phyloP scores from a whole-genome alignment of 2,888 invertebrate species.

The Drosophila prolongata region DNA sequence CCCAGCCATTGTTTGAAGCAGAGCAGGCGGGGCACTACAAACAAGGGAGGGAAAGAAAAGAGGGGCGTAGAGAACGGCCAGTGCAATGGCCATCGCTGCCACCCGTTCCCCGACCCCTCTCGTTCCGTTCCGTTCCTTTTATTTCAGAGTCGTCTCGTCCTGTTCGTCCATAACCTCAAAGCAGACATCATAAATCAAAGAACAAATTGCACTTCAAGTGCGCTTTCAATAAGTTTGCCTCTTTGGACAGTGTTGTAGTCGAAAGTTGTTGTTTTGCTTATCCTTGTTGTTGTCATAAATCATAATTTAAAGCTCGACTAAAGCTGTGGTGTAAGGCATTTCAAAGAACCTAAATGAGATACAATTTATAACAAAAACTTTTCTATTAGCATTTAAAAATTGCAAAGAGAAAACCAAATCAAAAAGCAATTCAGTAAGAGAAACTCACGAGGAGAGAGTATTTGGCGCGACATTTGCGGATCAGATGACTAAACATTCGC shows the following conservation, averaged over 20 bases:
- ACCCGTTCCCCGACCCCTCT: conserved; percentile 27
- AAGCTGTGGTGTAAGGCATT: conserved; percentile 19
- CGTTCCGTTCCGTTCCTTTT: neutral
- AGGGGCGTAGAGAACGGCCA: conserved; percentile 4
- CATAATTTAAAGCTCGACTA: conserved; percentile 54
- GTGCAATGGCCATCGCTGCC: conserved; percentile 64
- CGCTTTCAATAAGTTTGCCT: conserved; percentile 70
- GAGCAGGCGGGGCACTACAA: neutral
- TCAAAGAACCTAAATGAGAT: conserved; percentile 52
- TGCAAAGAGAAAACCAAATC: neutral
- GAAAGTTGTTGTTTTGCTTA: conserved; percentile 24
- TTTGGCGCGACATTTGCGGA: conserved; percentile 10
- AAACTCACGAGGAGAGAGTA: neutral
- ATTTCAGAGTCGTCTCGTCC: conserved; percentile 22
- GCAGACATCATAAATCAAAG: conserved; percentile 81
- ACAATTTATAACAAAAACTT: conserved; percentile 39
- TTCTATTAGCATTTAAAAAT: conserved; percentile 26
- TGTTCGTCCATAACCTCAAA: conserved; percentile 61
- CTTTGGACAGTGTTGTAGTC: conserved; percentile 38
- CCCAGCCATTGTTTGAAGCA: conserved; percentile 27
- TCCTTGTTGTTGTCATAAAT: conserved; percentile 51
- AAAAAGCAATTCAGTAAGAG: conserved; percentile 1
- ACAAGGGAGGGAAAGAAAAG: neutral
- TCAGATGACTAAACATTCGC: conserved; percentile 52
- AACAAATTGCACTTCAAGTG: conserved; percentile 72